Base-by-base conservation (phyloP, 2,888 invertebrate species). In the Drosophila ustulata region DNA sequence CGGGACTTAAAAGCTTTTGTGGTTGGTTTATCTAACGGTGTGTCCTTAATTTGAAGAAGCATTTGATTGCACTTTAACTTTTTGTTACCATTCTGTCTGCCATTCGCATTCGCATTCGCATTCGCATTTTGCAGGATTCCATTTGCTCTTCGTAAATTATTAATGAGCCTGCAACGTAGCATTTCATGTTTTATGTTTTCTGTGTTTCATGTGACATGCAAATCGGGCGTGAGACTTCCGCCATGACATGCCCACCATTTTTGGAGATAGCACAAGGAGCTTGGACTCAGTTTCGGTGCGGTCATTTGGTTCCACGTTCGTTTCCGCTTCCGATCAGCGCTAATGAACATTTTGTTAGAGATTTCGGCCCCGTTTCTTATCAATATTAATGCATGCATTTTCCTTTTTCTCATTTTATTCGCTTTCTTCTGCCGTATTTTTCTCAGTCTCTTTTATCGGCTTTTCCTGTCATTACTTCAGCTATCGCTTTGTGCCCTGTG, bases 271-370 rank as follows among this genome's bases (percentile, higher is more conserved):
- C 5, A 28, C 9, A 34, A 34, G 37, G 5, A n/a, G 34, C 3
- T 9, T 11, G n/a, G 37, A 4, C n/a, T 30, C 45, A 57, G 41
- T 65, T 62, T 66, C 74, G 47, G 61, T 32, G 32, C 11, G 75
- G 61, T 66, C 72, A 76, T 69, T 74, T 73, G 65, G 67, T 26
- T 26, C 49, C 66, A 57, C 67, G 58, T 46, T 64, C 61, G 61
- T 71, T 80, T 88, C 82, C 86, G 76, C 50, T 80, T 89, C 79
- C 80, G 88, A 89, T 88, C 78, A 73, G 65, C 86, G 75, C 84
- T 88, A 88, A 87, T 88, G 90, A 87, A 82, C 74, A 76, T 82
- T 85, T 71, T 64, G 82, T 69, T 68, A 59, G 66, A 47, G 61
- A 41, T 41, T 39, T 52, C 23, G 53, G n/a, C 50, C 13, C n/a